Conservation (phyloP, 2,888 invertebrate genomes). For the Hyposoter didymator region DNA sequence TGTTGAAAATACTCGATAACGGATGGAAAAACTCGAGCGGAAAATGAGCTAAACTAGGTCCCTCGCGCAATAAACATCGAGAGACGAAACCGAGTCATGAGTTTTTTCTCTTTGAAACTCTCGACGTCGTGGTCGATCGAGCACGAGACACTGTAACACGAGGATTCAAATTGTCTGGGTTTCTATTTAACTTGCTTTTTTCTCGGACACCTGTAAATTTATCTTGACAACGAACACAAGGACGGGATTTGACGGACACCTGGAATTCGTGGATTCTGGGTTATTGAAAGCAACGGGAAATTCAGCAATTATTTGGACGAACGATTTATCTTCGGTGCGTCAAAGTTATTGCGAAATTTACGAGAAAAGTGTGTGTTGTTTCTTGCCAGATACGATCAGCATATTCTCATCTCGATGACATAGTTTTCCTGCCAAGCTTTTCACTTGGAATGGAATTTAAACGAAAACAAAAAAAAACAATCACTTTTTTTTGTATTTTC, state of each 20-base stretch:
- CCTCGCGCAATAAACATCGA: background rate
- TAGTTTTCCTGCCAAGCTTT: background rate
- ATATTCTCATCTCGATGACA: background rate
- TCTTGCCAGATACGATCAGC: conserved; percentile 5
- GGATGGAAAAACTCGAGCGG: background rate
- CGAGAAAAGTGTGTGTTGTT: conserved; percentile 13
- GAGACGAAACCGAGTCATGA: conserved; percentile 14
- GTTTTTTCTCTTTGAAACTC: background rate
- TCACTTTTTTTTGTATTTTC: background rate
- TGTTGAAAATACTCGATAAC: background rate
- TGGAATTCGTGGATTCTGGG: background rate
- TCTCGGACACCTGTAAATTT: conserved; percentile 28
- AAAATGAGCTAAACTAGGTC: background rate
- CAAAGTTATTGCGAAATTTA: conserved; percentile 37
- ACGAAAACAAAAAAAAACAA: background rate
- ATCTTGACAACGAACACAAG: conserved; percentile 7
- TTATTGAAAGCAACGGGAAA: conserved; percentile 25
- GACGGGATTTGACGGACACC: conserved; percentile 15
- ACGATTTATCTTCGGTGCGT: conserved; percentile 34
- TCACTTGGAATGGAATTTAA: background rate
- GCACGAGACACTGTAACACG: conserved; percentile 16
- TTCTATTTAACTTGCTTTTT: conserved; percentile 15
- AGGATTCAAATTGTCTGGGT: conserved; percentile 15
- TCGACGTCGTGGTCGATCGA: conserved; percentile 32
- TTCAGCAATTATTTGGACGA: conserved; percentile 45